phyloP scores from a whole-genome alignment of 1,140 invertebrate genomes.

The Manduca sexta region DNA sequence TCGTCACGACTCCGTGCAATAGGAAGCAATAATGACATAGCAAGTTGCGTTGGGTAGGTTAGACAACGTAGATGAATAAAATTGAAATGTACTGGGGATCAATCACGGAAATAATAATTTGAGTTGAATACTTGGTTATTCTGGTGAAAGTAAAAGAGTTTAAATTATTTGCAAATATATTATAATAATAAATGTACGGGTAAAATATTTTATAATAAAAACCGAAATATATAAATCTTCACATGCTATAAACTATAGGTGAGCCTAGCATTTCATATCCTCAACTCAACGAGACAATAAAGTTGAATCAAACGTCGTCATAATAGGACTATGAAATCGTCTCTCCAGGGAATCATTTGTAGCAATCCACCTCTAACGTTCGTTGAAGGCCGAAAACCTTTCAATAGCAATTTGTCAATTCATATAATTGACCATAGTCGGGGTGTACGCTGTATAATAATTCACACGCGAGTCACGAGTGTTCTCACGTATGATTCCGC shows the following conservation, averaged over 20 bases:
- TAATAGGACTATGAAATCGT: background rate
- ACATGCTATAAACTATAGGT: too few species aligned
- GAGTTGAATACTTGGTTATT: too few species aligned
- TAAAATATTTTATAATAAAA: too few species aligned
- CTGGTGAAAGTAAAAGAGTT: too few species aligned
- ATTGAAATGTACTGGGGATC: too few species aligned
- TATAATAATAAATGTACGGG: too few species aligned
- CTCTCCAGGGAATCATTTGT: background rate
- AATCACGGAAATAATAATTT: too few species aligned
- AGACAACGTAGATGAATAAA: slow-evolving; percentile 11
- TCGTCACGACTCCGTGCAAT: slow-evolving; percentile 35
- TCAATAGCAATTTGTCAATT: slow-evolving; percentile 28
- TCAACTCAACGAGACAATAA: too few species aligned
- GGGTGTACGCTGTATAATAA: slow-evolving; percentile 15
- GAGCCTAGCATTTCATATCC: too few species aligned
- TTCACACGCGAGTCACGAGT: slow-evolving; percentile 23
- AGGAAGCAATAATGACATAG: slow-evolving; percentile 27
- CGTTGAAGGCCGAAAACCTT: slow-evolving; percentile 28
- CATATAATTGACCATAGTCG: slow-evolving; percentile 25
- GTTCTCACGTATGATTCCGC: slow-evolving; percentile 17
- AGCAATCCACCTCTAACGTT: background rate
- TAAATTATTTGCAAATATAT: too few species aligned
- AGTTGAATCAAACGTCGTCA: too few species aligned
- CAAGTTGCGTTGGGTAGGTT: slow-evolving; percentile 15
- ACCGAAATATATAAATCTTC: too few species aligned